These are phyloP conservation scores for Tiphia femorata DNA, from an alignment of 2,888 invertebrate genomes.

Conservation along the genomic window DNA sequence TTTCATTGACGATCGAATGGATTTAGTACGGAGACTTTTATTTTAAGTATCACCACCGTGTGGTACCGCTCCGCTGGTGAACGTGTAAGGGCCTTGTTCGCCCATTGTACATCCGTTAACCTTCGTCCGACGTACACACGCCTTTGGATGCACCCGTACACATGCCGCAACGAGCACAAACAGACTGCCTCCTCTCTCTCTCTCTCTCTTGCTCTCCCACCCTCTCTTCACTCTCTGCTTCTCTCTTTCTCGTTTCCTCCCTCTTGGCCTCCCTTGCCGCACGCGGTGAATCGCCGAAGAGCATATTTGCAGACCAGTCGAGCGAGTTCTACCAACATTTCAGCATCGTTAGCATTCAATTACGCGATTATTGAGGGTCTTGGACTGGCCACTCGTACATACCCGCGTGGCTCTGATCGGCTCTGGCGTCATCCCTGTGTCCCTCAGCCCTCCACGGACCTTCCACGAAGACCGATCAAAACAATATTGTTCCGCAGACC, in stretches of 20 bases:
- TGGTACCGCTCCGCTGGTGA: too few relatives aligned
- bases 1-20: too few relatives aligned
- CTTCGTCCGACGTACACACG: background rate
- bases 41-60: too few relatives aligned
- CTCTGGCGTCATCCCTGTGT: too few relatives aligned
- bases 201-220: background rate
- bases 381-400: slow-evolving; percentile 14
- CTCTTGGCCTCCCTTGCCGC: slow-evolving; percentile 19
- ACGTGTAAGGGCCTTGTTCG: background rate
- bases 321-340: slow-evolving; percentile 53
- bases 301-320: slow-evolving; percentile 57
- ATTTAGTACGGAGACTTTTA: too few relatives aligned
- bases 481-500: background rate
- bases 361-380: slow-evolving; percentile 51
- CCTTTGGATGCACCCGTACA: background rate
- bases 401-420: background rate
- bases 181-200: background rate
- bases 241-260: background rate
- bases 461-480: background rate
- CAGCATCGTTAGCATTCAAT: slow-evolving; percentile 59
- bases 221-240: background rate
- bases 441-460: background rate
- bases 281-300: slow-evolving; percentile 42
- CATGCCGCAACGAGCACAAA: slow-evolving; percentile 5
- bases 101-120: background rate